Evolutionary conservation across 2,888 invertebrate species (phyloP).

Genomic region (Cantharis flavilabris): DNA sequence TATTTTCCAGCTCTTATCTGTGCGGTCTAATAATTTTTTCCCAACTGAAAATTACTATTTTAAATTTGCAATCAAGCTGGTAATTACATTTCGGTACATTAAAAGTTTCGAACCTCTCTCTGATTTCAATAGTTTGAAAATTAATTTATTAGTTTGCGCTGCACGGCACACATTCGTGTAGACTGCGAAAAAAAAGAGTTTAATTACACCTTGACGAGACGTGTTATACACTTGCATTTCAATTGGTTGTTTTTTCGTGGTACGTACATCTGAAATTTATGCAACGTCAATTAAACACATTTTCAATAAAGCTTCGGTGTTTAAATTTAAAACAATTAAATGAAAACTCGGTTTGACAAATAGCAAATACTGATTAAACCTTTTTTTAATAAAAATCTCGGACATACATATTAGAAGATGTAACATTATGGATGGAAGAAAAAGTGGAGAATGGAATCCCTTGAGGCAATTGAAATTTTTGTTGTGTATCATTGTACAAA

Average conservation of each 20-base stretch:
- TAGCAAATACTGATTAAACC: not conserved
- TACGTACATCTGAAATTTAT: too few species aligned
- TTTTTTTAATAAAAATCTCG: not conserved
- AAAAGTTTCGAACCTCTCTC: not conserved
- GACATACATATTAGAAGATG: not conserved
- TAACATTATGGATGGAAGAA: not conserved
- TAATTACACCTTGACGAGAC: not conserved
- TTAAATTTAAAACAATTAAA: too few species aligned
- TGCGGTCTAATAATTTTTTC: too few species aligned
- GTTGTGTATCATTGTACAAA: slow-evolving; percentile 16
- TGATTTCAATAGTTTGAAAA: too few species aligned
- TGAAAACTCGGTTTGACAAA: not conserved
- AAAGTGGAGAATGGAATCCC: not conserved
- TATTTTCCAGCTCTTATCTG: not conserved
- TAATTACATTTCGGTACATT: not conserved
- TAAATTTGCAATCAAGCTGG: not conserved
- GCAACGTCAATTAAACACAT: too few species aligned
- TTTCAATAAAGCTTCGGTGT: too few species aligned
- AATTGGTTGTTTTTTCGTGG: not conserved
- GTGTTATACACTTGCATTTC: too few species aligned
- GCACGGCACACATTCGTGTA: not conserved
- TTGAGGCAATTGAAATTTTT: slow-evolving; percentile 17
- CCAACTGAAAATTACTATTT: too few species aligned
- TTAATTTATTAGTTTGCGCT: not conserved
- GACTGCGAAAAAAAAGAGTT: too few species aligned